These are phyloP conservation scores for Sturnira hondurensis DNA, from an alignment of 2,113 vertebrate species.

Conservation along the genomic window DNA sequence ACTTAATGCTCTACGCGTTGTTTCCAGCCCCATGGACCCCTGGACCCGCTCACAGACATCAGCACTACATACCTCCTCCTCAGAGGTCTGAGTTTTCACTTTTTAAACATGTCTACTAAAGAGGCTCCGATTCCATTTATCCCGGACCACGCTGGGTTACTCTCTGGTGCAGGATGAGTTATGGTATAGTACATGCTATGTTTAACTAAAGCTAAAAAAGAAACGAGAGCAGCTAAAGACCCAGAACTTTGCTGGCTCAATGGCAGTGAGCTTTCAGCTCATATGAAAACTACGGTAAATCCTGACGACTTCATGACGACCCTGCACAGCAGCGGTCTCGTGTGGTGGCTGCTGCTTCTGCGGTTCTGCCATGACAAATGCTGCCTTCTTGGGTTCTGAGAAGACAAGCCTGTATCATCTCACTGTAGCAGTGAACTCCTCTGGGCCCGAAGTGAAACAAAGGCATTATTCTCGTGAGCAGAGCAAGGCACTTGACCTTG, in stretches of 20 bases:
- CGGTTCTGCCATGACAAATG: not conserved
- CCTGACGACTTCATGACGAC: not conserved
- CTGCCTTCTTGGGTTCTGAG: not conserved
- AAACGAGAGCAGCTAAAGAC: not conserved
- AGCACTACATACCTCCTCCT: too few relatives aligned
- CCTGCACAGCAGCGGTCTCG: not conserved
- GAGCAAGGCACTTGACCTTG: not conserved
- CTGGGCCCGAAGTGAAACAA: not conserved
- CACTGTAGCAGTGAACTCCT: not conserved
- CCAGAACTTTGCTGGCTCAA: not conserved
- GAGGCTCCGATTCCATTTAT: not conserved
- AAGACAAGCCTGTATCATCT: not conserved
- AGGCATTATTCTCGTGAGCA: not conserved
- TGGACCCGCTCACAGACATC: not conserved
- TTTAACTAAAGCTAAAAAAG: not conserved
- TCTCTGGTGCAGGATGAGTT: not conserved
- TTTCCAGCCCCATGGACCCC: not conserved
- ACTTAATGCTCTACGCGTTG: not conserved
- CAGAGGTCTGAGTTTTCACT: not conserved
- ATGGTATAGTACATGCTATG: not conserved
- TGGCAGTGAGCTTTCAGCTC: not conserved
- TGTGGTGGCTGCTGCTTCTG: not conserved
- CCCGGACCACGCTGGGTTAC: not conserved
- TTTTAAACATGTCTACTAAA: not conserved
- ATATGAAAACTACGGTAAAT: not conserved